Base-by-base conservation (phyloP, 1,140 invertebrate species). In the Harpegnathos saltator region DNA sequence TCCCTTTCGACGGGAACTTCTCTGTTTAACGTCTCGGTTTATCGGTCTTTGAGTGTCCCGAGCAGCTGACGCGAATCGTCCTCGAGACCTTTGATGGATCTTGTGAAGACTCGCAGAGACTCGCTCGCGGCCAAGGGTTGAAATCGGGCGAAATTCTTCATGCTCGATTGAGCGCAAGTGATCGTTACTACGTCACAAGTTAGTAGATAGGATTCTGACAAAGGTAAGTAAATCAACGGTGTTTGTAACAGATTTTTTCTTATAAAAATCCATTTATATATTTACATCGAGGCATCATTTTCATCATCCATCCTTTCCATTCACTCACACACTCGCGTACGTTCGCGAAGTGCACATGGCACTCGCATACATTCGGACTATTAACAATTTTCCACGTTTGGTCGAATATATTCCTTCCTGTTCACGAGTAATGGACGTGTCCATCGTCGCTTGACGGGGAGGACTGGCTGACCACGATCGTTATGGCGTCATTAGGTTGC, bases 271-370 rank as follows among this genome's bases (percentile, higher is more conserved):
- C 14, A 68, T 58, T 11, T 5, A 78, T 26, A 33, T 78, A 78
- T 78, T 68, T 78, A 78, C 50, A 73, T 24, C 63, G 12, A 52
- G n/a, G n/a, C n/a, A n/a, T n/a, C n/a, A n/a, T n/a, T n/a, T n/a
- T n/a, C 26, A 44, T 56, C 14, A 72, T 33, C 5, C 29, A 33
- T n/a, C 29, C 29, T 33, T 1, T 33, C 29, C 29, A 33, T 5
- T 5, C 29, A 33, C 29, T 5, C 29, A 44, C 7, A 44, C 38
- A 44, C 38, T 7, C 38, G 38, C 15, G 52, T 26, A 12, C 5
- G 0, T 56, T 7, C 61, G 24, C 22, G 22, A 9, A 33, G n/a
- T 19, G 54, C 3, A 48, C 4, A 69, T 22, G 65, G n/a, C 9
- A 44, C 56, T 78, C 50, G 24, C 48, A 48, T 19, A 63, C 14